phyloP scores from a whole-genome alignment of 1,140 invertebrate species.

The Aphis gossypii region DNA sequence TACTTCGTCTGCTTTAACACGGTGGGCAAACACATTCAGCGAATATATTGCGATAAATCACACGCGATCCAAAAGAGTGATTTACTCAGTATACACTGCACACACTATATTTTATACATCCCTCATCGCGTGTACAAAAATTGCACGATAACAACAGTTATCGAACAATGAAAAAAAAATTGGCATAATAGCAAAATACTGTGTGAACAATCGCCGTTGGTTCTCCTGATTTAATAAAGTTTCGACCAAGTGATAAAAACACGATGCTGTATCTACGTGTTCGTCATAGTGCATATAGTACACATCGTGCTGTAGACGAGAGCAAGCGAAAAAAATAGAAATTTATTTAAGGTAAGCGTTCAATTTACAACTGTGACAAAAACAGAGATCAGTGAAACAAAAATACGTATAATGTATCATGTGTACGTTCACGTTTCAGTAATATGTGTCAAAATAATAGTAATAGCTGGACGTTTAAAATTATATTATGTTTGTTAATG shows the following conservation, averaged over 20 bases:
- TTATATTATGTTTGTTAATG: background rate
- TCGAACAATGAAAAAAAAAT: background rate
- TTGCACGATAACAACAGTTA: background rate
- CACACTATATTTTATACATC: background rate
- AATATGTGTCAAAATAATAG: background rate
- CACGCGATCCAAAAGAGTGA: background rate
- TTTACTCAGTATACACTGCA: background rate
- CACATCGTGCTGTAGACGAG: background rate
- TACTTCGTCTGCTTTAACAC: background rate
- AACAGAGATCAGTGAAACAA: constrained; percentile 4
- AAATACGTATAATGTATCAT: constrained; percentile 1
- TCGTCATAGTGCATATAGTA: background rate
- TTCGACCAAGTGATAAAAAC: background rate
- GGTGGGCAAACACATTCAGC: background rate
- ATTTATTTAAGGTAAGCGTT: background rate
- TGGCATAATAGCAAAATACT: background rate
- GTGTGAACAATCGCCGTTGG: background rate
- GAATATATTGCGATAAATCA: constrained; percentile 7
- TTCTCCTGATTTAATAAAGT: background rate
- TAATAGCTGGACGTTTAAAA: background rate
- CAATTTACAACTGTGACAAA: background rate
- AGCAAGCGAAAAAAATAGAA: background rate
- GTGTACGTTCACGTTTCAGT: background rate
- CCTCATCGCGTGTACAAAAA: background rate
- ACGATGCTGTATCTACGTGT: background rate